Evolutionary conservation across 2,797 vertebrate species (phyloP), one percentile per base, ranked within the genome.

Genomic region (Sandelia bainsii): DNA sequence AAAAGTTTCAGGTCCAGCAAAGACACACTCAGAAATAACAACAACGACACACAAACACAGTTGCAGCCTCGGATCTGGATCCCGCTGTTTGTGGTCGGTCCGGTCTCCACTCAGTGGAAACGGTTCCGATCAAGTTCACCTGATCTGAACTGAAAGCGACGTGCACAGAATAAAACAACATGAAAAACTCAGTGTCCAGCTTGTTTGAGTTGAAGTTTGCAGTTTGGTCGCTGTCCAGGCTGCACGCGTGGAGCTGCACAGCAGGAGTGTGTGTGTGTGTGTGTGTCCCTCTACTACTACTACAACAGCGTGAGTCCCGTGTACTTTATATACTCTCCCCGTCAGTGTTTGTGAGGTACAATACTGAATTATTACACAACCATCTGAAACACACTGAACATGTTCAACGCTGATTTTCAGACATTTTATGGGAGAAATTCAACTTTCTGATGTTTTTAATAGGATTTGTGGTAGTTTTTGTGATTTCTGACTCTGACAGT

Each of bases 191-290:
- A 29, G 27, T 34, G 14, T 62, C 13, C 64, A 63, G 56, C 9
- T 64, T 53, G 69, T 62, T 40, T 12, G 56, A 60, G 56, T 2
- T 68, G 17, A 63, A 68, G 60, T 39, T 29, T 65, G 64, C 32
- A 56, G 68, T 22, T 72, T 83, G 56, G 80, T 81, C 52, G 13
- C 12, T 52, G 22, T 85, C 76, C 83, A 87, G 81, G 59, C 81
- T 81, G 77, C 61, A 79, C 79, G 83, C 79, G 80, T 72, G 80
- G 40, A 82, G 72, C 48, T 4, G 57, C 76, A 46, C 66, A 20
- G 27, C 27, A 29, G 27, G 27, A 29, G 27, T 29, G 27, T 29
- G 27, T 29, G 27, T 29, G 72, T 46, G 49, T 56, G 58, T 56
- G 75, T 51, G 48, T 20, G 69, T 51, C 19, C 27, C 48, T 37